phyloP scores from a whole-genome alignment of 2,113 vertebrate genomes.

The Balaenoptera acutorostrata region DNA sequence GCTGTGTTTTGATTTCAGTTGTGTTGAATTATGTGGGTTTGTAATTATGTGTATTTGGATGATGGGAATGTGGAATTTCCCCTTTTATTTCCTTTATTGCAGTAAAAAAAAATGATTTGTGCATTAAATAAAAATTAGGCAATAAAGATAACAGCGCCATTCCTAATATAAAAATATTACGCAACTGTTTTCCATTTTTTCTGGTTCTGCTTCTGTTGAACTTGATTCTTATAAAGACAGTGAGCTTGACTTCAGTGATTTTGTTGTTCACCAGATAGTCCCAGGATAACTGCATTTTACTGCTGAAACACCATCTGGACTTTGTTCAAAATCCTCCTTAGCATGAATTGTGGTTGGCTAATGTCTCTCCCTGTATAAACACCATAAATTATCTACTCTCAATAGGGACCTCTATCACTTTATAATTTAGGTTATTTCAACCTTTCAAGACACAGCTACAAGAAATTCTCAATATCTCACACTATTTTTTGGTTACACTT shows the following conservation, averaged over 20 bases:
- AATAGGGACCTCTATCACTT: conserved; percentile 17
- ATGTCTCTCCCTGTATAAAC: conserved; percentile 45
- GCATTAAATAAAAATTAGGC: conserved; percentile 30
- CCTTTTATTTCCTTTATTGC: not conserved
- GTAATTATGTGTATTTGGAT: conserved; percentile 15
- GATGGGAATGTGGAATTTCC: not conserved
- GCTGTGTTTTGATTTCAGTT: conserved; percentile 30
- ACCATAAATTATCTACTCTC: conserved; percentile 59
- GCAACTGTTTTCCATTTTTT: not conserved
- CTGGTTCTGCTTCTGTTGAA: conserved; percentile 49
- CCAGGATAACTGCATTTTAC: conserved; percentile 31
- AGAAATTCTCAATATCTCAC: conserved; percentile 20
- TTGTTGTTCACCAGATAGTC: conserved; percentile 8
- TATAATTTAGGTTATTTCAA: conserved; percentile 59
- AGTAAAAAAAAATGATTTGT: conserved; percentile 6
- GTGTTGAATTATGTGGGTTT: not conserved
- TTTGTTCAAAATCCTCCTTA: conserved; percentile 59
- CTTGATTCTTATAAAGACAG: conserved; percentile 46
- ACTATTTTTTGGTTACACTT: conserved; percentile 10
- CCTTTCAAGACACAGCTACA: not conserved
- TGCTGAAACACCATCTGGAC: conserved; percentile 54
- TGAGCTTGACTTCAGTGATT: conserved; percentile 36
- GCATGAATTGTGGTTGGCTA: conserved; percentile 22
- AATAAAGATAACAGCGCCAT: conserved; percentile 19
- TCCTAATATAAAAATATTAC: conserved; percentile 15